A percentile compares a stretch with the other conserved stretches of the same genome.
Evolutionary conservation across 2,797 vertebrate genomes (phyloP).

Genomic region (Danionella dracula): DNA sequence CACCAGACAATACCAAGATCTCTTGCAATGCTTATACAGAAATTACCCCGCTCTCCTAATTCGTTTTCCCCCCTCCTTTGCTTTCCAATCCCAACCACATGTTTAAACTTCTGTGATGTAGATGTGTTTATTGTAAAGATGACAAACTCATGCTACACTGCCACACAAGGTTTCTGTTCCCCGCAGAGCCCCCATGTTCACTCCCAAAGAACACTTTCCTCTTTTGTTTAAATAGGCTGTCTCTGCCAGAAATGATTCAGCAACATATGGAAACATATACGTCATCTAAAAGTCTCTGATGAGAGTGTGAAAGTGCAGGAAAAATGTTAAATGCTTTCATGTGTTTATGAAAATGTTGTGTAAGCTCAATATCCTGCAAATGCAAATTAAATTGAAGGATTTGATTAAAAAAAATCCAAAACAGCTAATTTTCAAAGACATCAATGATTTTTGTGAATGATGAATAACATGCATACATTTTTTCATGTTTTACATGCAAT

Average conservation of each 20-base stretch:
- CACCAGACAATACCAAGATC: conserved; percentile 38
- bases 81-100: conserved; percentile 47
- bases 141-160: conserved; percentile 64
- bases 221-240: conserved; percentile 63
- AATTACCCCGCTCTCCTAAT: conserved; percentile 38
- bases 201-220: conserved; percentile 30
- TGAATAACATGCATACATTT: too few species aligned
- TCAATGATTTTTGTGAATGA: too few species aligned
- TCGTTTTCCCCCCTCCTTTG: conserved; percentile 31
- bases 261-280: conserved; percentile 70
- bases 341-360: conserved; percentile 59
- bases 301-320: conserved; percentile 39
- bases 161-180: conserved; percentile 54
- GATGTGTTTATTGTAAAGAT: conserved; percentile 64
- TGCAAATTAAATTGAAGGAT: conserved; percentile 55
- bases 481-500: too few species aligned
- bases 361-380: conserved; percentile 53
- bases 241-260: conserved; percentile 61
- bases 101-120: conserved; percentile 65
- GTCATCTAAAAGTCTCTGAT: conserved; percentile 53
- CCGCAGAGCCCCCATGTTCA: conserved; percentile 37
- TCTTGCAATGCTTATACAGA: conserved; percentile 53
- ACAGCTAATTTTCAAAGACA: too few species aligned
- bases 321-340: conserved; percentile 65
- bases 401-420: too few species aligned